Evolutionary conservation across 2,888 invertebrate genomes (phyloP), one percentile per base, ranked within the genome.

Genomic region (Spodoptera exigua): DNA sequence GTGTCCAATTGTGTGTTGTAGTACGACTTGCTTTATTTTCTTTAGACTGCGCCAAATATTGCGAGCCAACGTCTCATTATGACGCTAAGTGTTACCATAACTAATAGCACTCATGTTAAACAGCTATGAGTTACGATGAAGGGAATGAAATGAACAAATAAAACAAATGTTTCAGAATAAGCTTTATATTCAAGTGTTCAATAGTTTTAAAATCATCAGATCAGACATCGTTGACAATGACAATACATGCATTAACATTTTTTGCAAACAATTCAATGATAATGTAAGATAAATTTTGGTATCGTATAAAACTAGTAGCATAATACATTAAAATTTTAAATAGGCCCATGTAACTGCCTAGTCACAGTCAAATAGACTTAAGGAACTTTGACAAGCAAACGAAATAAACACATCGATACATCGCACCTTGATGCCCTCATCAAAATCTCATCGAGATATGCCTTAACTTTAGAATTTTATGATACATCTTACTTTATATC

Each of bases 381-480:
- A 85, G 84, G 82, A 85, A 83, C 84, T 83, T 78, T 70, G 65
- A 45, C 35, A 78, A 70, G 79, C 76, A 69, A 81, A 79, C 68
- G 70, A 76, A 80, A 65, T 56, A 54, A 66, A 70, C 48, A 59
- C 53, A 69, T 60, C 59, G 34, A 61, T 16, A 37, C 41, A 51
- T 54, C 59, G 43, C 51, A 55, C 58, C 48, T 55, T 61, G 57
- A 58, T 56, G 54, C 68, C 51, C 35, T 69, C 67, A 60, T 61
- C 53, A 69, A 56, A 79, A 84, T 81, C 80, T 83, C 82, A 80
- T 73, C 69, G 72, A 81, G 83, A 86, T 81, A 84, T 81, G 83
- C 73, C 83, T 83, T 83, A 85, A 72, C 56, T 86, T 82, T 83
- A 82, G 79, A 82, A 79, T 82, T 74, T 81, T 78, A 63, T 72